Conservation (phyloP, 2,888 invertebrate genomes). For the Steinernema carpocapsae region DNA sequence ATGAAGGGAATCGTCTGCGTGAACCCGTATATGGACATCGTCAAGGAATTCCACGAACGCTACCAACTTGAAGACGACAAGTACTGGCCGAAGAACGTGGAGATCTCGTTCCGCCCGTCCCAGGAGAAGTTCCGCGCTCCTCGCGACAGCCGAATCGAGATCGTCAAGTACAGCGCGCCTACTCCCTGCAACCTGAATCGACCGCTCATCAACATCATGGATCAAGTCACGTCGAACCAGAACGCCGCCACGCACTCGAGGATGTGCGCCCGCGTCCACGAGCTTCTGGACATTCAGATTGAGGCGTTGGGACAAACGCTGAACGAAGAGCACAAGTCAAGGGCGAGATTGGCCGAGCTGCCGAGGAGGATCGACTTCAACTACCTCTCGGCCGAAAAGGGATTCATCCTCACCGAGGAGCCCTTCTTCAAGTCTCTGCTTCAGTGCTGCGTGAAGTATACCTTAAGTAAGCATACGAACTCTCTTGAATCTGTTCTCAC, state of each 20-base stretch:
- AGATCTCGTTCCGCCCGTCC: slow-evolving; percentile 38
- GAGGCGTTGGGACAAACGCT: slow-evolving; percentile 21
- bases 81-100: slow-evolving; percentile 6
- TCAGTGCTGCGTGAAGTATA: slow-evolving; percentile 35
- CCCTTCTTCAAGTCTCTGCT: slow-evolving; percentile 65
- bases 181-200: slow-evolving; percentile 67
- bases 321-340: background rate
- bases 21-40: background rate
- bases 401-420: slow-evolving; percentile 53
- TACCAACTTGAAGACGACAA: background rate
- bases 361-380: slow-evolving; percentile 49
- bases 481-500: background rate
- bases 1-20: slow-evolving; percentile 43
- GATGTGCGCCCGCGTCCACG: slow-evolving; percentile 29
- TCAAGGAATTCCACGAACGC: background rate
- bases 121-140: slow-evolving; percentile 41
- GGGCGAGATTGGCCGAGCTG: background rate
- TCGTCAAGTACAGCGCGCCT: slow-evolving; percentile 65
- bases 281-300: slow-evolving; percentile 61
- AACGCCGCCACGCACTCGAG: slow-evolving; percentile 3
- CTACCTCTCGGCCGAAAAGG: slow-evolving; percentile 30
- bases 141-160: slow-evolving; percentile 48
- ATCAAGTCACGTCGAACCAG: slow-evolving; percentile 55
- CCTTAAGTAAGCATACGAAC: background rate
- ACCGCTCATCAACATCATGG: slow-evolving; percentile 69